Base-by-base conservation (phyloP, 2,797 vertebrate genomes). In the Silurus lanzhouensis region DNA sequence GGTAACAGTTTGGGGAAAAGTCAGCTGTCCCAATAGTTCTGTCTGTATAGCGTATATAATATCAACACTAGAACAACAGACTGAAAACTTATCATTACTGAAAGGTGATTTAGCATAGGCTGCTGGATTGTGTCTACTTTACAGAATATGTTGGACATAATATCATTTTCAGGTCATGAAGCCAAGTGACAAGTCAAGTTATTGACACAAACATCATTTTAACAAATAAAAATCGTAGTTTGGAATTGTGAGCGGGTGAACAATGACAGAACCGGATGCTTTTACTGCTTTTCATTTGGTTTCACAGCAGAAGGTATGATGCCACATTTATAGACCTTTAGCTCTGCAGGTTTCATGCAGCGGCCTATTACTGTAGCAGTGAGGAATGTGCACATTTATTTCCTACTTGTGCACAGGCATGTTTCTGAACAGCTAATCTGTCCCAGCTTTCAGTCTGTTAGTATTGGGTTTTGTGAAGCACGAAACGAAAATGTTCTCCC, bases 321-420 rank as follows among this genome's bases (percentile, higher is more conserved):
- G 60, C 1, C 31, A 61, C 55, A 52, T 77, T 55, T 38, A 70
- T 78, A 60, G 61, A 61, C 52, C 72, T 19, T 86, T 9, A 68
- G 72, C 52, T 22, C 55, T 68, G 55, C 52, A 61, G 80, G 27
- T 77, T 86, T 63, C 19, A 83, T 58, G 38, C 76, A 76, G 38
- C 2, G 25, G 64, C 66, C 13, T 44, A 83, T 83, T 83, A 86
- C 85, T 78, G 44, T 55, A 71, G 78, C 81, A 55, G 48, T 83
- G 74, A 83, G 63, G 81, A 86, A 86, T 86, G 85, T 83, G 81
- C 74, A 76, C 72, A 60, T 82, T 67, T 85, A 82, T 76, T 81
- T 85, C 27, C 71, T 82, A 20, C 71, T 55, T 72, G 60, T 38
- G 84, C 67, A 71, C 68, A 75, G 70, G 70, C 84, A 82, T 76